Percentiles rank a stretch among this genome's conserved stretches.
phyloP scores from a whole-genome alignment of 1,140 invertebrate genomes.

The Drosophila repleta region DNA sequence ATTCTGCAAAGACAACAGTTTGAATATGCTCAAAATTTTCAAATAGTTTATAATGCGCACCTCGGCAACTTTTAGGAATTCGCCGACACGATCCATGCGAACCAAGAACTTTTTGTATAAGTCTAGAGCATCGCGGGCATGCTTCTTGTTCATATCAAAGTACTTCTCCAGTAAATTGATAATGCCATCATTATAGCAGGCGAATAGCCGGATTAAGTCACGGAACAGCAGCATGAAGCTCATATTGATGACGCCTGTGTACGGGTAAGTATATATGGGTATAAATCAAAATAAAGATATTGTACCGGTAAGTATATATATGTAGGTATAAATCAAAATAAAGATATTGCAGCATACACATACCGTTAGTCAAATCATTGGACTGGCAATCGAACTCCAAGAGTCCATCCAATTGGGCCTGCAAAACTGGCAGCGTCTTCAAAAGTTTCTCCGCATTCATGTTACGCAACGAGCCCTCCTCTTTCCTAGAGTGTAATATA shows the following conservation, averaged over 20 bases:
- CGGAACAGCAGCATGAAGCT: slow-evolving; percentile 99
- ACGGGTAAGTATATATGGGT: neutral
- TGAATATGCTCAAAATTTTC: neutral
- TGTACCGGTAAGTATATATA: neutral
- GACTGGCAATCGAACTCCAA: slow-evolving; percentile 99
- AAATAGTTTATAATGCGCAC: slow-evolving; percentile 83
- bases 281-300: neutral
- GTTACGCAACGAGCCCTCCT: slow-evolving; percentile 97
- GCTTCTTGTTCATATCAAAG: slow-evolving; percentile 99
- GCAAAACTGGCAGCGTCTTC: slow-evolving; percentile 97
- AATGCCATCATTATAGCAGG: slow-evolving; percentile 99
- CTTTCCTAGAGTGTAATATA: slow-evolving; percentile 86
- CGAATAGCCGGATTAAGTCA: slow-evolving; percentile 99
- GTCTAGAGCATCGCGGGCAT: slow-evolving; percentile 98
- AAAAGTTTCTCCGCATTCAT: slow-evolving; percentile 99
- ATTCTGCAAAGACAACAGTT: slow-evolving; percentile 86
- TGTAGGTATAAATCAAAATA: neutral
- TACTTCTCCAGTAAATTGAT: slow-evolving; percentile 99
- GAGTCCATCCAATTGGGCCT: slow-evolving; percentile 97
- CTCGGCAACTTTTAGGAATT: slow-evolving; percentile 99
- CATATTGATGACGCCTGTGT: slow-evolving; percentile 95
- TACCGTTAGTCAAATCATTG: slow-evolving; percentile 97
- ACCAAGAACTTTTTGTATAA: slow-evolving; percentile 99
- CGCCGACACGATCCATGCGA: slow-evolving; percentile 98
- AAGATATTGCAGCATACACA: neutral